These are phyloP conservation scores for Thymelicus acteon DNA, from an alignment of 2,888 invertebrate species.

Conservation along the genomic window DNA sequence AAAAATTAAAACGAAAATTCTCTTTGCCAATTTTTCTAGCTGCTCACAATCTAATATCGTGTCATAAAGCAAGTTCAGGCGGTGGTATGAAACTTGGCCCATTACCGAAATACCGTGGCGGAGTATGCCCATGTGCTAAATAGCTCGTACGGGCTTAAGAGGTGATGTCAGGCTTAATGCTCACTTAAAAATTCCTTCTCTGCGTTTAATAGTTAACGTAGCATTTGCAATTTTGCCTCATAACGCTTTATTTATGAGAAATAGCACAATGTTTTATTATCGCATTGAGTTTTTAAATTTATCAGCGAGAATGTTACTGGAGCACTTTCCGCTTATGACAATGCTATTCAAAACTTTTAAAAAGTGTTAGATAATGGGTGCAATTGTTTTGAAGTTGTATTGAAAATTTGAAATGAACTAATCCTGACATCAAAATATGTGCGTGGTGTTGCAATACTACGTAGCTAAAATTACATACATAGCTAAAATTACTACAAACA, in stretches of 20 bases:
- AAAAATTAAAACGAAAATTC: too few relatives aligned
- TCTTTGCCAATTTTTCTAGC: neutral
- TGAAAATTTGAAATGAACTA: too few relatives aligned
- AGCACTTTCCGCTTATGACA: too few relatives aligned
- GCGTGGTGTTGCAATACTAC: too few relatives aligned
- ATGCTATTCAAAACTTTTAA: too few relatives aligned
- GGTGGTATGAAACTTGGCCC: neutral
- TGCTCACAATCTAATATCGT: neutral
- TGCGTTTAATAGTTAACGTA: neutral
- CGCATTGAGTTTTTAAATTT: neutral
- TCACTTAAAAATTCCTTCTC: constrained; percentile 9
- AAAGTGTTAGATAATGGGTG: too few relatives aligned
- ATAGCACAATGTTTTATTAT: neutral
- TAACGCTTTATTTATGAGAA: constrained; percentile 1
- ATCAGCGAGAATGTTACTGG: too few relatives aligned
- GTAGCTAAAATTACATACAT: too few relatives aligned
- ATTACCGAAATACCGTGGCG: constrained; percentile 1
- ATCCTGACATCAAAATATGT: too few relatives aligned
- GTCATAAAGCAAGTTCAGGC: neutral
- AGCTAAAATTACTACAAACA: too few relatives aligned
- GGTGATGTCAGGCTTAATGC: constrained; percentile 11
- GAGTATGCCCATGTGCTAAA: constrained; percentile 12
- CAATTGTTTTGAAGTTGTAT: too few relatives aligned
- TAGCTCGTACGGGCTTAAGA: neutral
- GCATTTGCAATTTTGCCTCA: neutral